phyloP scores from a whole-genome alignment of 2,888 invertebrate genomes.

The Zaprionus obscuricornis region DNA sequence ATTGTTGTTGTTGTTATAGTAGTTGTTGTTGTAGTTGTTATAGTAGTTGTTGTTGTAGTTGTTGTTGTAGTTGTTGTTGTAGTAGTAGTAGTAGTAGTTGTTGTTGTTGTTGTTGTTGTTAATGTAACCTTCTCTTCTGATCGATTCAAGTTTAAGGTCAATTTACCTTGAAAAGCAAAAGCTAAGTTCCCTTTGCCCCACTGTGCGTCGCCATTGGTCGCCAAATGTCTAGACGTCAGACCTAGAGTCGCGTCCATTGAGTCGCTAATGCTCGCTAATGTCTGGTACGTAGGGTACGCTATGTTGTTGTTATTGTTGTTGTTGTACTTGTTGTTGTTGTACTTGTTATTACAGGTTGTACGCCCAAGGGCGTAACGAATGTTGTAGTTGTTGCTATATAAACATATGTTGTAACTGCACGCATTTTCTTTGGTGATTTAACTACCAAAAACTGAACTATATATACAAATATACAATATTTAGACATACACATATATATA shows the following conservation, averaged over 20 bases:
- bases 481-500: too few relatives aligned
- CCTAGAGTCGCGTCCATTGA: slow-evolving; percentile 39
- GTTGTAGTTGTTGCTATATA: slow-evolving; percentile 35
- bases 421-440: slow-evolving; percentile 16
- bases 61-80: slow-evolving; percentile 9
- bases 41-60: too few relatives aligned
- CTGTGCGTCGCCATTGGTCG: not conserved
- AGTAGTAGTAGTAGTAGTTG: slow-evolving; percentile 9
- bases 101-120: slow-evolving; percentile 16
- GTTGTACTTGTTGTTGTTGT: slow-evolving; percentile 13
- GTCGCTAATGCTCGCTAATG: slow-evolving; percentile 65
- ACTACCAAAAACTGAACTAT: too few relatives aligned
- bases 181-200: too few relatives aligned
- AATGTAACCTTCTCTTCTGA: slow-evolving; percentile 48
- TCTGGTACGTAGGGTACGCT: slow-evolving; percentile 40
- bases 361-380: slow-evolving; percentile 63
- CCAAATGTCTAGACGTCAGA: slow-evolving; percentile 35
- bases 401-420: slow-evolving; percentile 31
- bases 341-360: slow-evolving; percentile 29
- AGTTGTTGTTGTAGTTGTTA: slow-evolving; percentile 15
- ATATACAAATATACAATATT: too few relatives aligned
- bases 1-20: slow-evolving; percentile 14
- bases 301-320: slow-evolving; percentile 17
- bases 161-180: too few relatives aligned
- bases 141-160: slow-evolving; percentile 73